Conservation (phyloP, 1,140 invertebrate genomes). For the Drosophila kohkoa region DNA sequence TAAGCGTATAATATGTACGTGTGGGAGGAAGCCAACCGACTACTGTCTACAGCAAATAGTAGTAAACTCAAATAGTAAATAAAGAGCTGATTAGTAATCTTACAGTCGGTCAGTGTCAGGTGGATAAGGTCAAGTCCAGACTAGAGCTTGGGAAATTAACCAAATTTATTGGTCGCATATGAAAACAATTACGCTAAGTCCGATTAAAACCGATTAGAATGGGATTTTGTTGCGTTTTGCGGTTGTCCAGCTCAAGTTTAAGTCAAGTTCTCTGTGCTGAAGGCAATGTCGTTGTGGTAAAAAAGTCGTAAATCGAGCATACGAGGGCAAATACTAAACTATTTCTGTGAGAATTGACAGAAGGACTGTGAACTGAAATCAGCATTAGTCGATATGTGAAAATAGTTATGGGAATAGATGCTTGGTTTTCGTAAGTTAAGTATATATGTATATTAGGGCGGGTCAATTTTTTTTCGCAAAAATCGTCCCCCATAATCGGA, state of each 20-base stretch:
- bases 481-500: too few species aligned
- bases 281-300: conserved; percentile 41
- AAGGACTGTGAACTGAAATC: neutral
- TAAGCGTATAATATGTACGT: conserved; percentile 3
- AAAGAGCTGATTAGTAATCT: conserved; percentile 48
- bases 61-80: conserved; percentile 1
- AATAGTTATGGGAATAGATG: too few species aligned
- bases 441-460: too few species aligned
- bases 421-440: too few species aligned
- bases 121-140: conserved; percentile 33
- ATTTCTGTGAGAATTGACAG: neutral
- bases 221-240: conserved; percentile 64
- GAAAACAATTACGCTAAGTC: conserved; percentile 43
- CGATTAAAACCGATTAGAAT: conserved; percentile 43
- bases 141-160: conserved; percentile 32
- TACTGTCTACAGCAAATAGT: conserved; percentile 1
- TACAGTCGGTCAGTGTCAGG: conserved; percentile 32
- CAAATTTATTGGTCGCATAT: conserved; percentile 26
- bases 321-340: neutral
- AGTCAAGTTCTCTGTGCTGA: conserved; percentile 19
- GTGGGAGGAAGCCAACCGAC: conserved; percentile 30
- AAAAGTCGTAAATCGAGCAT: neutral
- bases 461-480: too few species aligned
- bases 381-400: neutral
- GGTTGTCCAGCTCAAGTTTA: conserved; percentile 56